Evolutionary conservation across 2,888 invertebrate genomes (phyloP).

Genomic region (Leptopilina drosophilae): DNA sequence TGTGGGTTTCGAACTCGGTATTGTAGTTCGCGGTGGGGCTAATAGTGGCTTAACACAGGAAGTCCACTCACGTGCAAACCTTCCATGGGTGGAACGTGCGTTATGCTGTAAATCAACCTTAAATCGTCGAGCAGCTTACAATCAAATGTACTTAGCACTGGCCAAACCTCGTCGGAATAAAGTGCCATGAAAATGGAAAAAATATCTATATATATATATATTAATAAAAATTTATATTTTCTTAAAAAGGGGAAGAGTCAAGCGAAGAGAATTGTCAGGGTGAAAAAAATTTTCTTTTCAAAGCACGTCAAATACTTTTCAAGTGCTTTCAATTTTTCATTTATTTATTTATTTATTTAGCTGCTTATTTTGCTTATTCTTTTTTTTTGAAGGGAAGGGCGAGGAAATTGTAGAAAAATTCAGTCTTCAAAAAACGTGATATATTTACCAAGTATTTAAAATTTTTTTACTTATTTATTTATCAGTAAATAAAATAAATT

Average conservation of each 20-base stretch:
- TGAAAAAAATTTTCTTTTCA: no score
- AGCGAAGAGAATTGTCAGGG: no score
- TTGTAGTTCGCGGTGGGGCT: conserved; percentile 55
- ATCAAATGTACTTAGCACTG: conserved; percentile 74
- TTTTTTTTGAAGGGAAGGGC: no score
- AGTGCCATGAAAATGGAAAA: conserved; percentile 57
- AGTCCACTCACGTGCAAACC: conserved; percentile 71
- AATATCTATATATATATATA: conserved; percentile 44
- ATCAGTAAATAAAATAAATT: no score
- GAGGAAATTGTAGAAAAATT: no score
- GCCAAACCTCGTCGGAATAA: conserved; percentile 50
- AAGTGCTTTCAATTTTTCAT: no score
- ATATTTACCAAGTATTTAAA: no score
- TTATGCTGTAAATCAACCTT: conserved; percentile 73
- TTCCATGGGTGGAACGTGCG: conserved; percentile 55
- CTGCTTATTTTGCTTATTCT: no score
- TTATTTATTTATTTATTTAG: no score
- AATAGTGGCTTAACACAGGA: conserved; percentile 59
- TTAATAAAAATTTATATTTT: conserved; percentile 40
- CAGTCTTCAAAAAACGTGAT: no score
- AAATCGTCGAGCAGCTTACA: conserved; percentile 73
- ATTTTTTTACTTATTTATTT: no score
- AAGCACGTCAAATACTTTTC: no score
- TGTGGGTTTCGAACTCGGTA: conserved; percentile 48
- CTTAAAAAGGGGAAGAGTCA: neutral